Conservation (phyloP, 2,797 vertebrate species). For the Australoheros facetus region DNA sequence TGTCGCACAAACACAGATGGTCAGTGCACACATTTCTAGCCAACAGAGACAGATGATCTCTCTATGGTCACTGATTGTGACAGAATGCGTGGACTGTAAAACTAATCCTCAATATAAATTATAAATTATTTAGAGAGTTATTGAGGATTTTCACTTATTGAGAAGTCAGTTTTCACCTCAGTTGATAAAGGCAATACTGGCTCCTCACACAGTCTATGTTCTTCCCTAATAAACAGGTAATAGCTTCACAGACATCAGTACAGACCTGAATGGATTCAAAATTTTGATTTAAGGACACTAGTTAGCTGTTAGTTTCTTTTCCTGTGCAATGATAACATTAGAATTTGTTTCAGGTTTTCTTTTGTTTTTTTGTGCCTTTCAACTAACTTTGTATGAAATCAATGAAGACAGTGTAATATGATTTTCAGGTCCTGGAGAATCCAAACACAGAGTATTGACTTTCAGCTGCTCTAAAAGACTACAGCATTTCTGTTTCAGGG, state of each 20-base stretch:
- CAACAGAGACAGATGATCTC: neutral
- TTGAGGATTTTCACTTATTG: neutral
- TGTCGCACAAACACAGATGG: neutral
- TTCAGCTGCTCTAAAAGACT: neutral
- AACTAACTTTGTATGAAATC: neutral
- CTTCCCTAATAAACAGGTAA: neutral
- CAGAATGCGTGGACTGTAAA: constrained; percentile 4
- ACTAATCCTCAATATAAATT: constrained; percentile 3
- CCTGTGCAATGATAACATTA: neutral
- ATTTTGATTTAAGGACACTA: neutral
- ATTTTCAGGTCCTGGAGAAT: neutral
- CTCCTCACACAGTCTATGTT: neutral
- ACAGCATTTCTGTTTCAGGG: neutral
- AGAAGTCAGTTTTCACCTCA: neutral
- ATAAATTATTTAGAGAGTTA: neutral
- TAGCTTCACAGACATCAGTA: neutral
- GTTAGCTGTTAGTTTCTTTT: neutral
- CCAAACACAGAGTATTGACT: neutral
- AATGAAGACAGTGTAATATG: neutral
- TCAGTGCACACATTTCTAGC: neutral
- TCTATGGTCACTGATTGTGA: constrained; percentile 9
- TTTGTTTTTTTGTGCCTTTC: neutral
- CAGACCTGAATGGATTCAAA: neutral
- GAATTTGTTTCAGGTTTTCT: neutral
- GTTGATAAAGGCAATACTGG: neutral